Conservation (phyloP, 1,140 invertebrate genomes). For the Hesperophylax magnus region DNA sequence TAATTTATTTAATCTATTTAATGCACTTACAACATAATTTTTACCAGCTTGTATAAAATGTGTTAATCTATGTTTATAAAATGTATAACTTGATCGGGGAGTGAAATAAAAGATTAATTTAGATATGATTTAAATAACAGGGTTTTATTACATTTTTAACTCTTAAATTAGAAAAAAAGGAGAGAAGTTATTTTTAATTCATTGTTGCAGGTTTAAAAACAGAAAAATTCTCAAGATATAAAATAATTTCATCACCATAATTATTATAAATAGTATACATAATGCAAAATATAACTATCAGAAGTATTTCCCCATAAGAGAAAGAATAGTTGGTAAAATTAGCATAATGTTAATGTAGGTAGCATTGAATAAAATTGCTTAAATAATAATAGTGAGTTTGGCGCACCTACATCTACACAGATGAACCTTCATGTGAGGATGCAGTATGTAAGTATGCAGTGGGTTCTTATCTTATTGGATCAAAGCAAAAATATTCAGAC, state of each 20-base stretch:
- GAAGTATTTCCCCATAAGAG: neutral
- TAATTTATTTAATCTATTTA: too few species aligned
- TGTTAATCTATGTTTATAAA: too few species aligned
- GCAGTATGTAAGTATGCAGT: too few species aligned
- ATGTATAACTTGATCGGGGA: neutral
- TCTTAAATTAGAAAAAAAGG: slow-evolving; percentile 45
- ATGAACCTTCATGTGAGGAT: too few species aligned
- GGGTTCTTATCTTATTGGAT: too few species aligned
- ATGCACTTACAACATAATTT: too few species aligned
- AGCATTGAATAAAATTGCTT: too few species aligned
- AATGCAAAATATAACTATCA: slow-evolving; percentile 27
- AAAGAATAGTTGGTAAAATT: neutral
- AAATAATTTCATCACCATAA: slow-evolving; percentile 23
- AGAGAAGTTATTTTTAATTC: slow-evolving; percentile 1
- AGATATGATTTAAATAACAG: slow-evolving; percentile 56
- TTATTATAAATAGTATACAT: neutral
- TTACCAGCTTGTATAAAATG: too few species aligned
- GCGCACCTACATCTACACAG: too few species aligned
- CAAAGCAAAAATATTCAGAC: too few species aligned
- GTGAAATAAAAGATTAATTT: slow-evolving; percentile 48
- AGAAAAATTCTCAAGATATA: neutral
- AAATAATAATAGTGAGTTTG: too few species aligned
- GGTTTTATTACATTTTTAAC: slow-evolving; percentile 53
- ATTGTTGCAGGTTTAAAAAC: slow-evolving; percentile 7
- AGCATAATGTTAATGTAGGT: too few species aligned